Conservation (phyloP, 1,140 invertebrate species). For the Lepidurus arcticus region DNA sequence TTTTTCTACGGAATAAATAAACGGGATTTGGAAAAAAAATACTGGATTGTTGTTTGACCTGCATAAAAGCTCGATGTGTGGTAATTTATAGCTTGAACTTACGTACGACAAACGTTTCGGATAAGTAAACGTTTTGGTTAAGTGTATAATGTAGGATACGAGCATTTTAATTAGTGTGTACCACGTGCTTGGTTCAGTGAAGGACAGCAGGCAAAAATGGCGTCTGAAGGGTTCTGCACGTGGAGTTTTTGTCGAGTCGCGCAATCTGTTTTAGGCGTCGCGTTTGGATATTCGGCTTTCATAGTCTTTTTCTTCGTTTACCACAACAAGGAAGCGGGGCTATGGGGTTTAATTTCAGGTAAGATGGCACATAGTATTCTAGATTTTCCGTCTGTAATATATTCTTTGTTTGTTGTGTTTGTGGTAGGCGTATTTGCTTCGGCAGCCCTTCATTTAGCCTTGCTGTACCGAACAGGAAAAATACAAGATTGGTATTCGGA, state of each 20-base stretch:
- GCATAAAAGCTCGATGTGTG: neutral
- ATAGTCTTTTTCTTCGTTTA: conserved; percentile 25
- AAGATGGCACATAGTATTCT: neutral
- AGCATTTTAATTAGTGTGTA: neutral
- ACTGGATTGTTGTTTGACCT: neutral
- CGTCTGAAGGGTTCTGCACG: neutral
- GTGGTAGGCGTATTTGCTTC: conserved; percentile 25
- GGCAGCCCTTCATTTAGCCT: conserved; percentile 25
- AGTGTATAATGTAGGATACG: neutral
- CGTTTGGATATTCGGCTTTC: conserved; percentile 12
- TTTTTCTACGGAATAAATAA: conserved; percentile 14
- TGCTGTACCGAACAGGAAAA: conserved; percentile 15
- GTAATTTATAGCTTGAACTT: neutral
- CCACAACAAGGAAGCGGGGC: conserved; percentile 22
- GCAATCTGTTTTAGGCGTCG: conserved; percentile 20
- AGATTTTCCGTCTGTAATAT: neutral
- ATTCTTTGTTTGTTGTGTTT: neutral
- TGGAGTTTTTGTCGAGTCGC: conserved; percentile 24
- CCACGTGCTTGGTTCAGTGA: neutral
- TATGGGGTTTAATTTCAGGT: conserved; percentile 27
- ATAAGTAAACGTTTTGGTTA: neutral
- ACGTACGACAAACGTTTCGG: neutral
- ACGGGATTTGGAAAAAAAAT: conserved; percentile 14
- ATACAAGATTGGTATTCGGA: conserved; percentile 26
- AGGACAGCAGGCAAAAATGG: neutral